Conservation (phyloP, 2,888 invertebrate species). For the Oxystoma pomonae region DNA sequence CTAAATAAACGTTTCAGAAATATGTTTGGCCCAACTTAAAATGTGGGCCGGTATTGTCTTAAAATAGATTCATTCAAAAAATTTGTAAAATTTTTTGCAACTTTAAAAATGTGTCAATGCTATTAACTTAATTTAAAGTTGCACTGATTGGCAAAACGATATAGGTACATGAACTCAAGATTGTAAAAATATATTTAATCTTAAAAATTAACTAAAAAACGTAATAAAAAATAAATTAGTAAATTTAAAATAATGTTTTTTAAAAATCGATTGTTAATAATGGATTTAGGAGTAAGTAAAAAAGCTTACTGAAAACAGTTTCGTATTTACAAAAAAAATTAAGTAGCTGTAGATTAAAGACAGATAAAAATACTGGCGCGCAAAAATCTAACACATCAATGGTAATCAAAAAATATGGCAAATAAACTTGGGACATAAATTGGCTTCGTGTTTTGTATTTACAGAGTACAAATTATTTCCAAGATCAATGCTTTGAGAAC, state of each 20-base stretch:
- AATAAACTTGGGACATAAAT: too few relatives aligned
- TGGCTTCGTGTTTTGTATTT: too few relatives aligned
- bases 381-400: background rate
- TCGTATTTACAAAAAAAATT: slow-evolving; percentile 7
- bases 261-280: slow-evolving; percentile 5
- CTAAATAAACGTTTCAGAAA: background rate
- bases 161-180: too few relatives aligned
- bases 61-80: background rate
- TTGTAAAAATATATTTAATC: background rate
- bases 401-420: background rate
- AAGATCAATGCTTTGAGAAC: too few relatives aligned
- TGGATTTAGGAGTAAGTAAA: slow-evolving; percentile 5
- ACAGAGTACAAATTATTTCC: too few relatives aligned
- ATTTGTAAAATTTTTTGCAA: background rate
- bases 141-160: background rate
- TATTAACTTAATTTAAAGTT: background rate
- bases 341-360: slow-evolving; percentile 12
- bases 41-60: background rate
- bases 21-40: background rate
- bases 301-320: slow-evolving; percentile 4
- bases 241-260: slow-evolving; percentile 8
- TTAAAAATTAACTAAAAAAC: slow-evolving; percentile 3
- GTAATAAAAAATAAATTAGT: slow-evolving; percentile 4
- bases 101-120: too few relatives aligned
- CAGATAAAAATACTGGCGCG: slow-evolving; percentile 16